Evolutionary conservation across 2,797 vertebrate genomes (phyloP).

Genomic region (Lepidocolaptes lacrymiger): DNA sequence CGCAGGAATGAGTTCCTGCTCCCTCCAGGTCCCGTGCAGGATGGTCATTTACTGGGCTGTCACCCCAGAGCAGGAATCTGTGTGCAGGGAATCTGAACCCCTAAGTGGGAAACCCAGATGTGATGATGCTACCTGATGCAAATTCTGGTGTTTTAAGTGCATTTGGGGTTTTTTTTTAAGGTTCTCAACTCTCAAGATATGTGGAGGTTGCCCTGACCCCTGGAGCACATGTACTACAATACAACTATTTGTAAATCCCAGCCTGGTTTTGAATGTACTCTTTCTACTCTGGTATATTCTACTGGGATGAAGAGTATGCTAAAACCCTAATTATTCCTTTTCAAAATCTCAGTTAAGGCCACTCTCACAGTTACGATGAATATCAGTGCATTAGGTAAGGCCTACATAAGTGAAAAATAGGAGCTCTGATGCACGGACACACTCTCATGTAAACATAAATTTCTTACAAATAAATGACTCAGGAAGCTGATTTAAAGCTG

Average conservation of each 20-base stretch:
- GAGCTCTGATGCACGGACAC: background rate
- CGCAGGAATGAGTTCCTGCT: background rate
- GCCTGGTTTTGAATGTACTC: background rate
- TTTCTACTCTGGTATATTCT: background rate
- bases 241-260: background rate
- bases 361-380: background rate
- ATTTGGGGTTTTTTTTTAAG: background rate
- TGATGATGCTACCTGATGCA: background rate
- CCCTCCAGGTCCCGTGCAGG: background rate
- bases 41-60: background rate
- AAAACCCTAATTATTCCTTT: background rate
- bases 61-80: background rate
- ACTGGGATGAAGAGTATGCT: background rate
- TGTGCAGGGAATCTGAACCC: background rate
- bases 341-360: background rate
- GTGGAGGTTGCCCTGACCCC: background rate
- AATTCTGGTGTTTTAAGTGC: background rate
- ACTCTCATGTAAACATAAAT: too few relatives aligned
- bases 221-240: background rate
- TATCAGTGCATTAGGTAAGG: background rate
- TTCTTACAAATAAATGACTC: background rate
- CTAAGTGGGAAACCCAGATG: background rate
- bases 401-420: background rate
- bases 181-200: background rate
- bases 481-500: background rate